Evolutionary conservation across 2,888 invertebrate genomes (phyloP).

Genomic region (Drosophila putrida): DNA sequence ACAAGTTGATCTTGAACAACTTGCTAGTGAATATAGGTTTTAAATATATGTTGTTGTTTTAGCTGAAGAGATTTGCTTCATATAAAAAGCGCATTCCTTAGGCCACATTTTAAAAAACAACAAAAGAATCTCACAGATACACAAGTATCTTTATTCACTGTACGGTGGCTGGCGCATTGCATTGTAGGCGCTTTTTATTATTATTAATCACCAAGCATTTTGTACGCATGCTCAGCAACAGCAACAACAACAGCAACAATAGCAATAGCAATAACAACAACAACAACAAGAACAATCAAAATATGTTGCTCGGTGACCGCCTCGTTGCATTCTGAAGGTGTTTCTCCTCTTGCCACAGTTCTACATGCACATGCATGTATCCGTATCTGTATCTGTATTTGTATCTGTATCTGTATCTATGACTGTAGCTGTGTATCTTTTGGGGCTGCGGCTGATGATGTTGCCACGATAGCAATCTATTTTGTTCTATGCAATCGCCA

Average conservation of each 20-base stretch:
- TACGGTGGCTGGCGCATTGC: conserved; percentile 38
- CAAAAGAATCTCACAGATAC: conserved; percentile 12
- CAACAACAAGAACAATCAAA: conserved; percentile 59
- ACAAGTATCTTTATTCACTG: conserved; percentile 46
- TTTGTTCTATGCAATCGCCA: conserved; percentile 76
- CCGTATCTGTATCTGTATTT: conserved; percentile 30
- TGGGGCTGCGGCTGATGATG: conserved; percentile 74
- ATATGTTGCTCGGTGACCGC: conserved; percentile 75
- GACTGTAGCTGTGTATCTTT: conserved; percentile 50
- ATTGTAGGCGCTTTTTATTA: conserved; percentile 77
- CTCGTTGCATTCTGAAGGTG: conserved; percentile 80
- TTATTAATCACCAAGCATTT: conserved; percentile 81
- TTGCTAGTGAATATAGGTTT: too few relatives aligned
- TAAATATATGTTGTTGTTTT: too few relatives aligned
- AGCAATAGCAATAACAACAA: conserved; percentile 29
- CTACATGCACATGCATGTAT: conserved; percentile 25
- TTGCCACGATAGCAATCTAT: conserved; percentile 82
- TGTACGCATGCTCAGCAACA: conserved; percentile 75
- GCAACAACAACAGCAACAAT: conserved; percentile 27
- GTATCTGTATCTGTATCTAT: conserved; percentile 8
- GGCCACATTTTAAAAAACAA: not conserved
- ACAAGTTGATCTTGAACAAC: too few relatives aligned
- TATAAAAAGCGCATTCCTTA: not conserved
- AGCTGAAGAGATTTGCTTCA: not conserved
- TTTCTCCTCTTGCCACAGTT: conserved; percentile 48